Evolutionary conservation across 1,140 invertebrate genomes (phyloP).

Genomic region (Leguminivora glycinivorella): DNA sequence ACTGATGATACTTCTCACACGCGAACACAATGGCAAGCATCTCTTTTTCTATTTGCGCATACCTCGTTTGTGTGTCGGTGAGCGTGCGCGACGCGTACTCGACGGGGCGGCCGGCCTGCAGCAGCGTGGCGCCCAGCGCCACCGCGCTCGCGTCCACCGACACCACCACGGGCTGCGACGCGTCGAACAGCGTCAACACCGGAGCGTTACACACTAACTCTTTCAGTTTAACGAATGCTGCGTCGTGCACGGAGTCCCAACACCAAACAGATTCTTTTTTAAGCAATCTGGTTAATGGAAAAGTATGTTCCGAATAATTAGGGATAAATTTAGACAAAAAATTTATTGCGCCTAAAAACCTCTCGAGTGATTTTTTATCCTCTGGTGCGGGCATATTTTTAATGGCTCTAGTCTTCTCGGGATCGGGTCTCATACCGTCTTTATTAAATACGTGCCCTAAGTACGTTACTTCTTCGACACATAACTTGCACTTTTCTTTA

Average conservation of each 20-base stretch:
- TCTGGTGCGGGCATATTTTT: neutral
- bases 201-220: neutral
- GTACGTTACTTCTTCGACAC: neutral
- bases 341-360: neutral
- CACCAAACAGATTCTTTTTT: neutral
- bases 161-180: neutral
- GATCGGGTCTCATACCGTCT: neutral
- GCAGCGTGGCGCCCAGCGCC: no score
- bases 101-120: no score
- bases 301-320: neutral
- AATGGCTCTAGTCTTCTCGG: neutral
- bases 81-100: no score
- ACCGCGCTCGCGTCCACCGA: no score
- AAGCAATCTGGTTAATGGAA: neutral
- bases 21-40: no score
- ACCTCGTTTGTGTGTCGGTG: no score
- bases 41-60: no score
- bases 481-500: neutral
- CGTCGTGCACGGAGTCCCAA: neutral
- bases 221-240: neutral
- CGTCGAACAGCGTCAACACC: neutral
- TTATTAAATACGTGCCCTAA: neutral
- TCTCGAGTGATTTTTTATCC: neutral
- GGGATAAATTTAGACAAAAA: no score
- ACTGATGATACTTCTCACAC: no score